These are phyloP conservation scores for Hyperoplus immaculatus DNA, from an alignment of 2,797 vertebrate genomes.

Conservation along the genomic window DNA sequence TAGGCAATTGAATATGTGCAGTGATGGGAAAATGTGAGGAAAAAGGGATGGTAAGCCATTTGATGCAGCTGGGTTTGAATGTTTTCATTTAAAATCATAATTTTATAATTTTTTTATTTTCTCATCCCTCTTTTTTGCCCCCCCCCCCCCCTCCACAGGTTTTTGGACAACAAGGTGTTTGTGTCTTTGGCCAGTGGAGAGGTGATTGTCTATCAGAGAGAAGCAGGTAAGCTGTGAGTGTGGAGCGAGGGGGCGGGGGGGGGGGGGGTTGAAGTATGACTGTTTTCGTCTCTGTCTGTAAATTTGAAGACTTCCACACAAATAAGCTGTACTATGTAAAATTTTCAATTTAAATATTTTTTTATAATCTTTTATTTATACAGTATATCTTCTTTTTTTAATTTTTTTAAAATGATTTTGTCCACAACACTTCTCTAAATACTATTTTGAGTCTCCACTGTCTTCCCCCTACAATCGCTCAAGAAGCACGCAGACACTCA, in stretches of 20 bases:
- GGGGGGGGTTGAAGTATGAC: background rate
- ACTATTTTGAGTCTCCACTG: too few species aligned
- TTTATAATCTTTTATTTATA: too few species aligned
- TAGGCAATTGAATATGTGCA: background rate
- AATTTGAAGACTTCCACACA: too few species aligned
- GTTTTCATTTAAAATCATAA: background rate
- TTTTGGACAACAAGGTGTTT: conserved; percentile 97
- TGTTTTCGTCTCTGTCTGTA: background rate
- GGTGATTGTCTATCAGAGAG: conserved; percentile 95
- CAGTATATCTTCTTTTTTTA: too few species aligned
- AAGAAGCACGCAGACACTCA: too few species aligned
- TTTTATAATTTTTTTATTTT: background rate
- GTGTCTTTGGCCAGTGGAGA: conserved; percentile 96
- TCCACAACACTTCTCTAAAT: too few species aligned
- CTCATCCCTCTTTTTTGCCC: background rate
- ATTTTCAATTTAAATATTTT: too few species aligned
- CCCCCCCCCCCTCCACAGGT: conserved; percentile 76
- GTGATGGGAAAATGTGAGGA: background rate
- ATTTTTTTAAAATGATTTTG: too few species aligned
- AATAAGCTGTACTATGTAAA: too few species aligned
- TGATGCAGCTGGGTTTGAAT: background rate
- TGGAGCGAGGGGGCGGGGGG: background rate
- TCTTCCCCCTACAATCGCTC: too few species aligned
- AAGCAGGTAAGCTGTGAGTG: conserved; percentile 89
- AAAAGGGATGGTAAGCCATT: background rate